Evolutionary conservation across 2,113 vertebrate species (phyloP).

Genomic region (Xiphorhynchus elegans): DNA sequence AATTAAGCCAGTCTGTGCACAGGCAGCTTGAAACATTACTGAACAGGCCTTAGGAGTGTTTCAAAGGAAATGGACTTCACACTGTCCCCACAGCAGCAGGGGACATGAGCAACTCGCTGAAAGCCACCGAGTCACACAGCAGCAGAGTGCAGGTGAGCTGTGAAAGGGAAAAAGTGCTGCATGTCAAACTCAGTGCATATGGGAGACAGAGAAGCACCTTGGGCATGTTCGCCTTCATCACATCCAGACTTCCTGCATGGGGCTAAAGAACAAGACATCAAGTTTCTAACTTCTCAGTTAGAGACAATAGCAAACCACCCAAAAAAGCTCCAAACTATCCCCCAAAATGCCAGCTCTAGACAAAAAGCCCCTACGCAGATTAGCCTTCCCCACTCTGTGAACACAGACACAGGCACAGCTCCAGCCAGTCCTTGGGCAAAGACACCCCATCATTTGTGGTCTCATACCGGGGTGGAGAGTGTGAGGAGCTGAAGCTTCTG

Average conservation of each 20-base stretch:
- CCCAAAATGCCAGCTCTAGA: background rate
- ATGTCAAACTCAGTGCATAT: background rate
- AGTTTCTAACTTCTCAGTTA: background rate
- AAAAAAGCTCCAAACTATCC: background rate
- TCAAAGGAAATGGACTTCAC: rapidly evolving
- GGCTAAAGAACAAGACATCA: background rate
- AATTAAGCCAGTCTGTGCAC: background rate
- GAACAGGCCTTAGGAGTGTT: background rate
- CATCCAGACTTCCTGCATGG: background rate
- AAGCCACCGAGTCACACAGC: background rate
- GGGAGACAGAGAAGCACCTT: background rate
- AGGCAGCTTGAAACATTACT: background rate
- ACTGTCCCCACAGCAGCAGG: background rate
- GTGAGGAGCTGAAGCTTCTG: background rate
- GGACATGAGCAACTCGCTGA: background rate
- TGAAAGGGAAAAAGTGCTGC: background rate
- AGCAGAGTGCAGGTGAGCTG: background rate
- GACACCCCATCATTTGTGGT: rapidly evolving
- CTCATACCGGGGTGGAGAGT: rapidly evolving
- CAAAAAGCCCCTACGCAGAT: background rate
- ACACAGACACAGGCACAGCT: rapidly evolving
- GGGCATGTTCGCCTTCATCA: background rate
- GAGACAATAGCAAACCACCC: background rate
- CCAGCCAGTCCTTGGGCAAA: background rate
- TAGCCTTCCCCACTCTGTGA: background rate